Base-by-base conservation (phyloP, 1,140 invertebrate species). In the Maconellicoccus hirsutus region DNA sequence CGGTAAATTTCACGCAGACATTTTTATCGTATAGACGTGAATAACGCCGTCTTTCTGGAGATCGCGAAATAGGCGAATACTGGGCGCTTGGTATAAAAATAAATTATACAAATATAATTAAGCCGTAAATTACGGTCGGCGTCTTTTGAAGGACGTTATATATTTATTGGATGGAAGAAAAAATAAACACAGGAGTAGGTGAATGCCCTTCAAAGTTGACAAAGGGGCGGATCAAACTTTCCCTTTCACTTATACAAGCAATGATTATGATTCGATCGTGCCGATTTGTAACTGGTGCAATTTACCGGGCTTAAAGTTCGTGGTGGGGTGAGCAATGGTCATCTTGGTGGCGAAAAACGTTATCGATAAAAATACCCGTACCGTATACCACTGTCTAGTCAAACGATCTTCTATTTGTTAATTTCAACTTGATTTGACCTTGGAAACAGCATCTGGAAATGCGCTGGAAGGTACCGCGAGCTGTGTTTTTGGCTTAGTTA, bases 71-170 rank as follows among this genome's bases (percentile, higher is more conserved):
- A 12, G 3, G 29, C 42, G 42, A 19, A 19, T 16, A 52, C n/a
- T n/a, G n/a, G n/a, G 42, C 2, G 12, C 10, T 8, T 52, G 42
- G 16, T 8, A 52, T 52, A 52, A 3, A 52, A 52, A 52, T 52
- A 52, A 52, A 52, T 52, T 52, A 52, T 52, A 52, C 42, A 52
- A 52, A 52, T 52, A 52, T 52, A 52, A 66, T 66, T 66, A 66
- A 66, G 61, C 25, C 61, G 61, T 66, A 66, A 66, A 66, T 66
- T 66, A 66, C 61, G 7, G 61, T 66, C 61, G 61, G 61, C 25
- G 25, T 66, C 61, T 66, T 66, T 66, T 66, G 61, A 66, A 66
- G 61, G 61, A 26, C 61, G 61, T 10, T 16, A 23, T 52, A 52
- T 52, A 52, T 52, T 52, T 52, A 52, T 52, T 52, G 42, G 42